Conservation (phyloP, 2,113 vertebrate genomes). For the Mustelus asterias region DNA sequence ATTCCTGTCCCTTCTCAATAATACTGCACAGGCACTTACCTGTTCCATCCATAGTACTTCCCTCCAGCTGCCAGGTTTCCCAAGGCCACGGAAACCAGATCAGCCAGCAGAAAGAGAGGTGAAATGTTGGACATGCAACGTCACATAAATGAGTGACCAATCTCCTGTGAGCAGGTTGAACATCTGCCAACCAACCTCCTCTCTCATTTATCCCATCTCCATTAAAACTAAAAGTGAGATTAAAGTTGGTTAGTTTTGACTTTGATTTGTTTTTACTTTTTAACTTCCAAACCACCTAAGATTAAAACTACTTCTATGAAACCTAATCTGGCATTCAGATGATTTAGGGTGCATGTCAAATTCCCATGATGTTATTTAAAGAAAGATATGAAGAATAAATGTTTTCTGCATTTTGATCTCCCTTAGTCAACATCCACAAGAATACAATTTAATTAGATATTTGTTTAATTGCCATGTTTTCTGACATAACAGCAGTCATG, state of each 20-base stretch:
- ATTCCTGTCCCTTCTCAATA: background rate
- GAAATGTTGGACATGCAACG: no score
- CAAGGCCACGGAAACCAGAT: no score
- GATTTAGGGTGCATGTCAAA: background rate
- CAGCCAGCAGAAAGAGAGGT: no score
- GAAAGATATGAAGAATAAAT: background rate
- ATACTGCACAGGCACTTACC: no score
- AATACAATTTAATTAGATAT: background rate
- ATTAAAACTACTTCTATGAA: background rate
- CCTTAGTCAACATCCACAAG: background rate
- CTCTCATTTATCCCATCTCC: no score
- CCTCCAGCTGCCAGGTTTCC: no score
- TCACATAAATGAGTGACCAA: no score
- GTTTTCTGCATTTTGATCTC: background rate
- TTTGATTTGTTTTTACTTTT: background rate
- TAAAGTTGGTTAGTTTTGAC: background rate
- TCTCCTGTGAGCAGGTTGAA: no score
- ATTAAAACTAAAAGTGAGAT: background rate
- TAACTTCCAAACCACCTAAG: background rate
- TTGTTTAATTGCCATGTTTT: background rate
- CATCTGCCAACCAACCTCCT: no score
- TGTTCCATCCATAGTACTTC: no score
- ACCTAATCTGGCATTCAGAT: background rate
- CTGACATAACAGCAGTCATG: background rate
- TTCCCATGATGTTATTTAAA: background rate